These are phyloP conservation scores for Morbakka virulenta DNA, from an alignment of 30 jellyfish, hydroid and myxozoan genomes.

Conservation along the genomic window DNA sequence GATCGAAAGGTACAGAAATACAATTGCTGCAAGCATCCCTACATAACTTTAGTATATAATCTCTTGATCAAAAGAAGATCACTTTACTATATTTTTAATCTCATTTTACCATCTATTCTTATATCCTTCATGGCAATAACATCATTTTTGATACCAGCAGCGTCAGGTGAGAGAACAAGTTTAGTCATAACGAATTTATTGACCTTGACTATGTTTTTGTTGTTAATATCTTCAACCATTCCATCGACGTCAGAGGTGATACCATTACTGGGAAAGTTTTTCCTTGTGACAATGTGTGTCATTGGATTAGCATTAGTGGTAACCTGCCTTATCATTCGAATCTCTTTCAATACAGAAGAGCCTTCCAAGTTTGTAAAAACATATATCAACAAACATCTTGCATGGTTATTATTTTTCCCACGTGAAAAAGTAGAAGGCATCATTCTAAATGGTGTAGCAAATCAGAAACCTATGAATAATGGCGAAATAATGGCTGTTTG, in stretches of 20 bases:
- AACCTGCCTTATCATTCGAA: too few relatives aligned
- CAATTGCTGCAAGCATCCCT: conserved; percentile 76
- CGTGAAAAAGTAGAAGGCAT: too few relatives aligned
- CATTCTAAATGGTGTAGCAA: too few relatives aligned
- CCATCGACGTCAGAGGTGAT: conserved; percentile 84
- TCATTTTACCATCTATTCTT: conserved; percentile 74
- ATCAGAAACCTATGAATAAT: too few relatives aligned
- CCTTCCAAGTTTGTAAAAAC: too few relatives aligned
- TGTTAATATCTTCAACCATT: conserved; percentile 72
- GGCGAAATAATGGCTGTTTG: too few relatives aligned
- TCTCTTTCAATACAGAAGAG: too few relatives aligned
- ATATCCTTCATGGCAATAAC: conserved; percentile 71
- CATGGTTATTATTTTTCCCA: too few relatives aligned
- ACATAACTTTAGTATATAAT: conserved; percentile 62
- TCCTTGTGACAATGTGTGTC: too few relatives aligned
- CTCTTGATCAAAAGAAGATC: conserved; percentile 60
- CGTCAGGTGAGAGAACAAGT: conserved; percentile 78
- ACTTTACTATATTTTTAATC: conserved; percentile 62
- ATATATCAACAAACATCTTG: too few relatives aligned
- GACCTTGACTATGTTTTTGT: conserved; percentile 73
- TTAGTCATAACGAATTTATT: conserved; percentile 81
- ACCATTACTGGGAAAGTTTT: conserved; percentile 61
- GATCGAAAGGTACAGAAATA: conserved; percentile 9
- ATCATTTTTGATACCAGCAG: conserved; percentile 81
- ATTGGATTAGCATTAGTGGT: too few relatives aligned